A percentile compares a stretch with the other conserved stretches of the same genome.
Evolutionary conservation across 2,888 invertebrate genomes (phyloP).

Genomic region (Drosophila greeni): DNA sequence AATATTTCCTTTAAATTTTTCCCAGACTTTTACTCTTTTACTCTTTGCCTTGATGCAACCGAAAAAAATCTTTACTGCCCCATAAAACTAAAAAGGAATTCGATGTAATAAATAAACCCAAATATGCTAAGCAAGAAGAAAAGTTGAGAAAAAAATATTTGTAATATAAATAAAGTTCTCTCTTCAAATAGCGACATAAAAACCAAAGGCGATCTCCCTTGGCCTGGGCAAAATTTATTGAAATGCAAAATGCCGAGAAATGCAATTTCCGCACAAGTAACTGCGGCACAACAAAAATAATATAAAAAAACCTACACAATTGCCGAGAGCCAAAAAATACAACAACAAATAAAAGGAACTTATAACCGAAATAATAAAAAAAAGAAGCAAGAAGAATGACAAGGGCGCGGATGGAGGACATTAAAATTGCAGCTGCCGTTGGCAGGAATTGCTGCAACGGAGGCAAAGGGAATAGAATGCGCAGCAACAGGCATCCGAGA

Average conservation of each 20-base stretch:
- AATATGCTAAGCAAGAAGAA: slow-evolving; percentile 31
- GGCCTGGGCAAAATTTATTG: slow-evolving; percentile 63
- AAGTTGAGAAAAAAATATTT: slow-evolving; percentile 25
- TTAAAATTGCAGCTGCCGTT: slow-evolving; percentile 53
- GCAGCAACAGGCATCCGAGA: slow-evolving; percentile 26
- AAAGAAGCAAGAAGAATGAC: slow-evolving; percentile 9
- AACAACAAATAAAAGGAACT: slow-evolving; percentile 32
- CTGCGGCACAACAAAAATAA: slow-evolving; percentile 42
- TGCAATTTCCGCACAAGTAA: slow-evolving; percentile 68
- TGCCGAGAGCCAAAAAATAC: slow-evolving; percentile 48
- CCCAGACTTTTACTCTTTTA: background rate
- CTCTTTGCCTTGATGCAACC: background rate
- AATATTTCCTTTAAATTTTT: background rate
- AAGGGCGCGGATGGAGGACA: slow-evolving; percentile 44
- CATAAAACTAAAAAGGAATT: slow-evolving; percentile 44
- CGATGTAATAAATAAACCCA: slow-evolving; percentile 42
- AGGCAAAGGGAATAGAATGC: slow-evolving; percentile 22
- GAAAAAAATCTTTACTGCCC: slow-evolving; percentile 41
- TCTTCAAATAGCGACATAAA: slow-evolving; percentile 50
- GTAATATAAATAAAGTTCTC: slow-evolving; percentile 58
- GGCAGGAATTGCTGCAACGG: slow-evolving; percentile 17
- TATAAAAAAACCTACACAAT: slow-evolving; percentile 49
- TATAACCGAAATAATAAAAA: slow-evolving; percentile 40
- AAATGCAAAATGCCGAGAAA: slow-evolving; percentile 69
- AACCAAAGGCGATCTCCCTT: slow-evolving; percentile 19